Percentiles rank a stretch among this genome's conserved stretches.
Evolutionary conservation across 2,888 invertebrate species (phyloP).

Genomic region (Megastigmus dorsalis): DNA sequence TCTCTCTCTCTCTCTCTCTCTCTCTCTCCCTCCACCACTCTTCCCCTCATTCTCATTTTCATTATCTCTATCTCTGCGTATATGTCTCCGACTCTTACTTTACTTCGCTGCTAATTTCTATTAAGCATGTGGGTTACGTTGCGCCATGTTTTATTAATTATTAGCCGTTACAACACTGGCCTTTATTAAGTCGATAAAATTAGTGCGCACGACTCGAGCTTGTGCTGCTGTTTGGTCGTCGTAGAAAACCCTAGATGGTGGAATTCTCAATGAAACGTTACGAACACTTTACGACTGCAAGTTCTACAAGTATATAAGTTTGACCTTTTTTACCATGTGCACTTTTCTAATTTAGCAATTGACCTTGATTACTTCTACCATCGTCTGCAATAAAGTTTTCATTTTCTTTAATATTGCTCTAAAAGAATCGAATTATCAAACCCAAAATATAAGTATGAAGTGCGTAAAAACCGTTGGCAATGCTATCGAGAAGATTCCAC

Average conservation of each 20-base stretch:
- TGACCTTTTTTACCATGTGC: too few species aligned
- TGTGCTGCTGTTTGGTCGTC: background rate
- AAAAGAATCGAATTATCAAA: too few species aligned
- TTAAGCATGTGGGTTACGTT: background rate
- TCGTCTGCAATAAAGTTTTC: too few species aligned
- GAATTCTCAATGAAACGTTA: background rate
- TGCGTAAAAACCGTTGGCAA: too few species aligned
- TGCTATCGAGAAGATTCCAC: too few species aligned
- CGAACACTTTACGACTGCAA: too few species aligned
- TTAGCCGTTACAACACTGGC: background rate
- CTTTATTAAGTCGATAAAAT: background rate
- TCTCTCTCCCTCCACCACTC: background rate
- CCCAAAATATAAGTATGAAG: too few species aligned
- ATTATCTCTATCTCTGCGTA: background rate
- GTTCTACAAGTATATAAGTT: too few species aligned
- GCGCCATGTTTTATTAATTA: conserved; percentile 27
- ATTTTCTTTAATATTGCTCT: too few species aligned
- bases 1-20: background rate
- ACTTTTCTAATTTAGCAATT: background rate
- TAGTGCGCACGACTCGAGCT: background rate
- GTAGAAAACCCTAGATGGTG: background rate
- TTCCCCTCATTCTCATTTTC: background rate
- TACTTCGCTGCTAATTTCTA: conserved; percentile 35
- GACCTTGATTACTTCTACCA: background rate
- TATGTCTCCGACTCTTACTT: background rate